Conservation (phyloP, 2,888 invertebrate species). For the Trichacis sp. region DNA sequence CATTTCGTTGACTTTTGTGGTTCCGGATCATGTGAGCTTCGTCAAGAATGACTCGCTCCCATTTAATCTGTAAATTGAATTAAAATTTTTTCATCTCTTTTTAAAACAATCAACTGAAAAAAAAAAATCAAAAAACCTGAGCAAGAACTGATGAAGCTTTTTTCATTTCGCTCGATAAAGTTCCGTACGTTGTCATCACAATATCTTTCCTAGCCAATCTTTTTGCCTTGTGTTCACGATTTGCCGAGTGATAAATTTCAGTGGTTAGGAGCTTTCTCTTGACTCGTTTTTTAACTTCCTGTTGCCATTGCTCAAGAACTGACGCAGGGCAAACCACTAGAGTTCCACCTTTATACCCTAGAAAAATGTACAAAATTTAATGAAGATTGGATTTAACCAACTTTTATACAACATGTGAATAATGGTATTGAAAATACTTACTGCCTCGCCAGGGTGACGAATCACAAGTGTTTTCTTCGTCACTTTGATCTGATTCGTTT, state of each 20-base stretch:
- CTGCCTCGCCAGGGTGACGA: neutral
- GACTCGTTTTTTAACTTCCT: conserved; percentile 79
- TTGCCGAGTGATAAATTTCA: conserved; percentile 82
- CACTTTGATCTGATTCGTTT: conserved; percentile 48
- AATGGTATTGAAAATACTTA: no score
- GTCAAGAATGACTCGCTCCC: conserved; percentile 91
- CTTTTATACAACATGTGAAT: neutral
- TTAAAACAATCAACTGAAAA: no score
- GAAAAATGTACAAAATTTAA: neutral
- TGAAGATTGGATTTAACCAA: no score
- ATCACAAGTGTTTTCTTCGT: conserved; percentile 9
- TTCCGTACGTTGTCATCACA: conserved; percentile 90
- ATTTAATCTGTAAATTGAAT: conserved; percentile 72
- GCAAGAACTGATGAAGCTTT: conserved; percentile 43
- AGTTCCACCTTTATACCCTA: conserved; percentile 75
- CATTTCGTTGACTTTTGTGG: conserved; percentile 81
- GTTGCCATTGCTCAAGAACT: conserved; percentile 90
- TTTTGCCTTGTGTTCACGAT: conserved; percentile 72
- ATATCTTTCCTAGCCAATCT: conserved; percentile 80
- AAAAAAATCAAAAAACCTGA: neutral
- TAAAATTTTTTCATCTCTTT: no score
- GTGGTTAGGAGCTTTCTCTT: conserved; percentile 74
- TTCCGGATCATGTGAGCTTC: conserved; percentile 95
- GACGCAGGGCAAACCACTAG: conserved; percentile 95
- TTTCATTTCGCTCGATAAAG: conserved; percentile 75